Evolutionary conservation across 2,888 invertebrate genomes (phyloP), one percentile per base, ranked within the genome.

Genomic region (Dicycla oo): DNA sequence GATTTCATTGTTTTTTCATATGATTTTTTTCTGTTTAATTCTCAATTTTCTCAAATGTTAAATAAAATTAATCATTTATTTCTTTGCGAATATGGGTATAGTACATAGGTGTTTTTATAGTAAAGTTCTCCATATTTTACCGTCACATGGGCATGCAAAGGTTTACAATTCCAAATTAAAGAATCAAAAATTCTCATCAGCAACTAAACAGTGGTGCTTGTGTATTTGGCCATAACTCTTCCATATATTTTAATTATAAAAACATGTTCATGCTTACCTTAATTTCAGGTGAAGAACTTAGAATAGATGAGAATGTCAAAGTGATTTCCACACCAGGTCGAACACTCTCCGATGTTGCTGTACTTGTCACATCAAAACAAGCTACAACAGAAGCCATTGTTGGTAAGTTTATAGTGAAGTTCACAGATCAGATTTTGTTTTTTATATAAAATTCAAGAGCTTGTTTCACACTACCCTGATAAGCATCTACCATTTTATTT

Each of bases 261-360:
- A 57, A 20, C 7, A 45, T 51, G 23, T 61, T 54, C 3, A 60
- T 43, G 15, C 54, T 47, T 62, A 66, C 58, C 40, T 58, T 40
- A 7, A 63, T 91, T 92, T 68, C 87, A 94, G 97, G 97, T 56
- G 96, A 97, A 81, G 97, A 97, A 80, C 98, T 97, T 90, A 87
- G 94, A 61, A 96, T 98, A 80, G 97, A 97, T 90, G 96, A 97
- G 13, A 93, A 94, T 89, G 96, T 98, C 4, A 97, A 97, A 93
- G 96, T 99, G 1, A 95, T 98, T 51, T 96, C 98, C 20, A 99
- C 99, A 34, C 99, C 99, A 0, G 99, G 99, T 0, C 99, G 99
- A 90, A 99, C 99, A 3, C 91, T 97, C 4, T 97, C 98, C 72
- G 99, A 99, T 96, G 97, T 99, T 2, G 97, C 98, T 40, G 98